Percentiles rank a stretch among this genome's conserved stretches.
Evolutionary conservation across 2,113 vertebrate genomes (phyloP).

Genomic region (Amphiprion percula): DNA sequence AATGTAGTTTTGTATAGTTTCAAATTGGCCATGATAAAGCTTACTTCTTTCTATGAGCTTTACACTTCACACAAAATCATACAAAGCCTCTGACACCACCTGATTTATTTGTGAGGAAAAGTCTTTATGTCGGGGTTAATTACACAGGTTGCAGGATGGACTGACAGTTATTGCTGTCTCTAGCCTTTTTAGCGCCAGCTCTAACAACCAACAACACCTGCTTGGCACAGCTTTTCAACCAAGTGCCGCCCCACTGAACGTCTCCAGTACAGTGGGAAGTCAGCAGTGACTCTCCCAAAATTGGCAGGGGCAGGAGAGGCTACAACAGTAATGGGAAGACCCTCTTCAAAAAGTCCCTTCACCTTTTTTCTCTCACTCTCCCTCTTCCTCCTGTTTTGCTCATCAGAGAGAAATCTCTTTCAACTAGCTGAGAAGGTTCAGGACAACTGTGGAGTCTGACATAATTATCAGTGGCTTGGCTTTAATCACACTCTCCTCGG

Average conservation of each 20-base stretch:
- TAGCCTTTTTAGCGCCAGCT: conserved; percentile 11
- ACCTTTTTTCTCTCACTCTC: conserved; percentile 48
- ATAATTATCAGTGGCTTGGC: conserved; percentile 84
- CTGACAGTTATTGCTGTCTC: conserved; percentile 14
- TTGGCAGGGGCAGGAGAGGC: conserved; percentile 73
- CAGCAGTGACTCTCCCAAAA: conserved; percentile 43
- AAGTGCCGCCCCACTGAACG: conserved; percentile 19
- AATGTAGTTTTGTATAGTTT: not conserved
- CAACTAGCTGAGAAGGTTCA: conserved; percentile 80
- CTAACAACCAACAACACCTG: conserved; percentile 29
- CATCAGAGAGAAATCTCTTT: conserved; percentile 83
- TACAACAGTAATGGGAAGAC: conserved; percentile 73
- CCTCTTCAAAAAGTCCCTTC: conserved; percentile 75
- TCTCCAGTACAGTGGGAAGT: conserved; percentile 37
- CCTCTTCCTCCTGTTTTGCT: conserved; percentile 67
- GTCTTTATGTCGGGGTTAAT: conserved; percentile 26
- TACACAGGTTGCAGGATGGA: conserved; percentile 6
- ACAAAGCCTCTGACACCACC: not conserved
- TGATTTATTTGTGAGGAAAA: conserved; percentile 4
- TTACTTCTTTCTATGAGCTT: not conserved
- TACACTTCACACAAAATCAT: too few relatives aligned
- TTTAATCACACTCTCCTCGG: conserved; percentile 85
- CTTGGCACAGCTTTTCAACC: conserved; percentile 48
- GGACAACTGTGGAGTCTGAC: conserved; percentile 82
- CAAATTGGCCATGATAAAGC: conserved; percentile 2